These are phyloP conservation scores for Steinernema khuongi DNA, from an alignment of 1,140 invertebrate species.

Conservation along the genomic window DNA sequence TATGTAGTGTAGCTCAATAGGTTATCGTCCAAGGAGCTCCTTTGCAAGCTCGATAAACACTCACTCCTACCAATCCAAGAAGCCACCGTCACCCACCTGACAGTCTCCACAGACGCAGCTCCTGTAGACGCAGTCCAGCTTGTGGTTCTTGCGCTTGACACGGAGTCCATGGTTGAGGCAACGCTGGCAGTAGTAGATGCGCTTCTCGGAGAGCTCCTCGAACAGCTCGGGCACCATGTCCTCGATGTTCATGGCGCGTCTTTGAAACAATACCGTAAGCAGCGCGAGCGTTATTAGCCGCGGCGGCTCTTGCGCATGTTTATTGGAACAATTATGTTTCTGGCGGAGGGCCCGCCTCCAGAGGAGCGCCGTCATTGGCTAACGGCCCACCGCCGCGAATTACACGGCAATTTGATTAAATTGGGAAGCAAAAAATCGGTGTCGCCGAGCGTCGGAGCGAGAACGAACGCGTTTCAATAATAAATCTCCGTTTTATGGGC, in stretches of 20 bases:
- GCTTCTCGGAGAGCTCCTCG: constrained; percentile 19
- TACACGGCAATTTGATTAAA: constrained; percentile 12
- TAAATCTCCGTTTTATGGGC: constrained; percentile 7
- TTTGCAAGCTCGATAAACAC: constrained; percentile 60
- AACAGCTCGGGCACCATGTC: constrained; percentile 8
- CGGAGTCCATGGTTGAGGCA: constrained; percentile 62
- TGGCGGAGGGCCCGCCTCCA: neutral
- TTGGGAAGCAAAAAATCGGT: neutral
- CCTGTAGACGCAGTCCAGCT: constrained; percentile 76
- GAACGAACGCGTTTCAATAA: neutral
- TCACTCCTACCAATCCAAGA: no score
- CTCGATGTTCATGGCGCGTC: constrained; percentile 4
- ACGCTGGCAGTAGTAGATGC: constrained; percentile 38
- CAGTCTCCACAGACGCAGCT: constrained; percentile 76
- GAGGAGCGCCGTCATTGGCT: neutral
- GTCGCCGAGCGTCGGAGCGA: neutral
- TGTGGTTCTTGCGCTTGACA: constrained; percentile 77
- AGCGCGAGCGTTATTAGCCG: constrained; percentile 7
- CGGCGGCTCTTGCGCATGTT: constrained; percentile 9
- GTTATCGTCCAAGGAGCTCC: neutral
- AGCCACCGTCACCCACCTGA: constrained; percentile 68
- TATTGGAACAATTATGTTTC: constrained; percentile 17
- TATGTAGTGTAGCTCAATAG: no score
- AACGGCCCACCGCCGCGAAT: constrained; percentile 12
- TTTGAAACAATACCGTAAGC: constrained; percentile 17